These are phyloP conservation scores for Pelecanus crispus DNA, from an alignment of 2,113 vertebrate genomes.

Conservation along the genomic window DNA sequence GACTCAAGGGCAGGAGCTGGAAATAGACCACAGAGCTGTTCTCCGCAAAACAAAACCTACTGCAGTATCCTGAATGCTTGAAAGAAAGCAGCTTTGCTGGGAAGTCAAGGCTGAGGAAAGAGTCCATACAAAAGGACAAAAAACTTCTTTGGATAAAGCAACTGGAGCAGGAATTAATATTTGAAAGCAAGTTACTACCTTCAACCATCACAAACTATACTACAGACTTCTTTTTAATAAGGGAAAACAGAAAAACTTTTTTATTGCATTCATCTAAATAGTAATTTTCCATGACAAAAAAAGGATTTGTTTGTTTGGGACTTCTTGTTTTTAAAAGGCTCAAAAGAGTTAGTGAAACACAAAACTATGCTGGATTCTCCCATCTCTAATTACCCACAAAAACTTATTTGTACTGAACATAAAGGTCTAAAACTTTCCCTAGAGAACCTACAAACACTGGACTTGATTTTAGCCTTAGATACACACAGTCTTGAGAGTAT, in stretches of 20 bases:
- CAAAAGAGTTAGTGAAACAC: constrained; percentile 54
- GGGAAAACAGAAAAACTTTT: neutral
- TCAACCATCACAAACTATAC: neutral
- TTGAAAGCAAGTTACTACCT: neutral
- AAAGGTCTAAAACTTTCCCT: constrained; percentile 44
- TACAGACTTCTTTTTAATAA: neutral
- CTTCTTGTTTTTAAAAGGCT: constrained; percentile 50
- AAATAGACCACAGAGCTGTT: neutral
- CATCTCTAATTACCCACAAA: constrained; percentile 64
- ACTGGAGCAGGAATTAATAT: neutral
- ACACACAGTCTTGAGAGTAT: neutral
- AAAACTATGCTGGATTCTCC: constrained; percentile 36
- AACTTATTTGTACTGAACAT: constrained; percentile 38
- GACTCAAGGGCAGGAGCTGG: neutral
- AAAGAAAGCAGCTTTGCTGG: neutral
- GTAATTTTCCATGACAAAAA: constrained; percentile 22
- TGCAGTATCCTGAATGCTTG: neutral
- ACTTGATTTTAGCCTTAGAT: constrained; percentile 10
- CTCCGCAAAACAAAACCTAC: neutral
- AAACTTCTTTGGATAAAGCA: neutral
- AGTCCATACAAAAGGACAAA: neutral
- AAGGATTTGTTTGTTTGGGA: neutral
- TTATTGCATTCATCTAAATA: constrained; percentile 34
- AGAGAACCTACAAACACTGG: neutral
- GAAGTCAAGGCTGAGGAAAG: neutral